phyloP scores from a whole-genome alignment of 2,113 vertebrate species.

The Myrmophylax atrothorax region DNA sequence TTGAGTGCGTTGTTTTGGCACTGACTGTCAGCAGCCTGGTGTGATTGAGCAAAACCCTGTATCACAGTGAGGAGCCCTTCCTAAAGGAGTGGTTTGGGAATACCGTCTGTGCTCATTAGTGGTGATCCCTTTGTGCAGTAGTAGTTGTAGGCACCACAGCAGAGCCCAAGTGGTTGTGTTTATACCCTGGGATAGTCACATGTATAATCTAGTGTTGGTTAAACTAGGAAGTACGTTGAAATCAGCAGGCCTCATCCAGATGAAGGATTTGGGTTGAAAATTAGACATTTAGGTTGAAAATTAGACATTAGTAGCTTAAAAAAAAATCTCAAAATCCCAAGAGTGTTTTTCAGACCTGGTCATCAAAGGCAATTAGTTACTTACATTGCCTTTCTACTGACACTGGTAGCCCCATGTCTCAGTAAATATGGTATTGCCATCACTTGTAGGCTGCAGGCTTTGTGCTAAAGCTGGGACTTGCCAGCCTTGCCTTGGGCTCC shows the following conservation, averaged over 20 bases:
- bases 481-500: background rate
- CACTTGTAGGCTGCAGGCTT: background rate
- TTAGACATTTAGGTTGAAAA: background rate
- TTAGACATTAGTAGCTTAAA: background rate
- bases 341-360: background rate
- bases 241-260: background rate
- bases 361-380: background rate
- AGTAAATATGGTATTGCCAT: background rate
- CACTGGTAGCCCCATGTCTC: background rate
- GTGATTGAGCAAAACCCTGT: background rate
- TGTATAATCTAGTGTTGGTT: rapidly evolving
- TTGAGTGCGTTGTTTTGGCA: background rate
- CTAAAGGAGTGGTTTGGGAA: background rate
- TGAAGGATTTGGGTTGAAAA: background rate
- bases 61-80: background rate
- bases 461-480: background rate
- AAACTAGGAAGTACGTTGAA: background rate
- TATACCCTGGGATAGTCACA: rapidly evolving
- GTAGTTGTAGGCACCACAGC: background rate
- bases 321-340: background rate
- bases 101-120: background rate
- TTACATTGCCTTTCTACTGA: background rate
- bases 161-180: background rate
- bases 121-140: background rate
- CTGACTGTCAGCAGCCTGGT: background rate